A percentile compares a stretch with the other conserved stretches of the same genome.
Conservation (phyloP, 2,797 vertebrate genomes). For the Chromis chromis region DNA sequence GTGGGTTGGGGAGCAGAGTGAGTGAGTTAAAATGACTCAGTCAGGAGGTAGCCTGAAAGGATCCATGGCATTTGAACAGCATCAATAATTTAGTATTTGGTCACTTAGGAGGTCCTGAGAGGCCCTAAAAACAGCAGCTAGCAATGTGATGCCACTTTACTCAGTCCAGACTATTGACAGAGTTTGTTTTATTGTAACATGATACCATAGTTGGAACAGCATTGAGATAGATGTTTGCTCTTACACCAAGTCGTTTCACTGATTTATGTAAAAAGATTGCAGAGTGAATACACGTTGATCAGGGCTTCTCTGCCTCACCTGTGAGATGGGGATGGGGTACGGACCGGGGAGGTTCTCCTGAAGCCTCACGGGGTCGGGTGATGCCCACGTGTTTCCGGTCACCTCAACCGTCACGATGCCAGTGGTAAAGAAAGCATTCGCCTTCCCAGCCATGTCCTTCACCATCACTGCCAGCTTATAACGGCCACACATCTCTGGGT, state of each 20-base stretch:
- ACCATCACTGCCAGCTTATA: conserved; percentile 87
- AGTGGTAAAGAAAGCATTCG: conserved; percentile 84
- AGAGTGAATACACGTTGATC: background rate
- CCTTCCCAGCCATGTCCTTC: conserved; percentile 87
- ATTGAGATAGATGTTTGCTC: conserved; percentile 35
- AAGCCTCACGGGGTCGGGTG: conserved; percentile 83
- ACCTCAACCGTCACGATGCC: conserved; percentile 84
- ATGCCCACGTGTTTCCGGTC: conserved; percentile 85
- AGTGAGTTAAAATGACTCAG: conserved; percentile 66
- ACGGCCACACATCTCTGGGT: conserved; percentile 81
- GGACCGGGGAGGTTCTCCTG: conserved; percentile 85
- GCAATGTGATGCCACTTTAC: conserved; percentile 65
- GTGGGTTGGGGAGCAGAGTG: conserved; percentile 30
- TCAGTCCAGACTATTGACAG: conserved; percentile 48
- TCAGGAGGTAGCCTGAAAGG: conserved; percentile 62
- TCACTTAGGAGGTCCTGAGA: conserved; percentile 70
- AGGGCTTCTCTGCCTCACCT: conserved; percentile 74
- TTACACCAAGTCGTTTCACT: conserved; percentile 18
- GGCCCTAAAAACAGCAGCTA: conserved; percentile 69
- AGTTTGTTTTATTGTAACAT: conserved; percentile 59
- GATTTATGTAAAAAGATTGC: conserved; percentile 1
- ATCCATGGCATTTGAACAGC: conserved; percentile 68
- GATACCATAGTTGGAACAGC: conserved; percentile 40
- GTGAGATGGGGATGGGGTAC: conserved; percentile 86
- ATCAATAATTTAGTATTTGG: conserved; percentile 78